Conservation (phyloP, 2,797 vertebrate species). For the Sebastes wilsoni region DNA sequence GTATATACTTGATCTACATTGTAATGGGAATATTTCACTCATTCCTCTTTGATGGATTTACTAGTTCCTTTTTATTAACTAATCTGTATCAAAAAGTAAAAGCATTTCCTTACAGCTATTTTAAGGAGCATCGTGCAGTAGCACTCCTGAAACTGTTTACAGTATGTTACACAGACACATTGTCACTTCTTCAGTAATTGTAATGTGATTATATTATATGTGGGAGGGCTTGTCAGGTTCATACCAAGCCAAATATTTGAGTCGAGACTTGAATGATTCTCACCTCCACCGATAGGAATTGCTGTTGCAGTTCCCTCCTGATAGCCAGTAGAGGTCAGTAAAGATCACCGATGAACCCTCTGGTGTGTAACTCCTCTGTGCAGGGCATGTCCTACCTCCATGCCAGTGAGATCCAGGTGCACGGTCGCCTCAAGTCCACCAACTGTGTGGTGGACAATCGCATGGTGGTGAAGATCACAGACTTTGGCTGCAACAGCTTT, state of each 20-base stretch:
- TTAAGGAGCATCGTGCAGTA: background rate
- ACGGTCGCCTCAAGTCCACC: conserved; percentile 95
- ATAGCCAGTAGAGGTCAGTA: conserved; percentile 24
- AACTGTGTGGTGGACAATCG: conserved; percentile 97
- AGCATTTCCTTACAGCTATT: background rate
- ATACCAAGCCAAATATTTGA: background rate
- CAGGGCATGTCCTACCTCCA: conserved; percentile 99
- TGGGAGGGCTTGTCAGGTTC: background rate
- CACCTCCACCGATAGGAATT: background rate
- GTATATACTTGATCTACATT: background rate
- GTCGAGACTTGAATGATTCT: background rate
- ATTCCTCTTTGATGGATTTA: background rate
- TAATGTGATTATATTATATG: background rate
- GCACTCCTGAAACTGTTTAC: background rate
- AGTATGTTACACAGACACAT: background rate
- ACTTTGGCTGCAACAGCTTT: conserved; percentile 94
- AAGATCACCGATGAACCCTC: background rate
- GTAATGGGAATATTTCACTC: background rate
- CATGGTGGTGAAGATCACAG: conserved; percentile 98
- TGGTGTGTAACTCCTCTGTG: conserved; percentile 4
- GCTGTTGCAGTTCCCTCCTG: background rate
- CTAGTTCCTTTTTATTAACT: background rate
- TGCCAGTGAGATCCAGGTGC: conserved; percentile 92
- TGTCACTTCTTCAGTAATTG: background rate
- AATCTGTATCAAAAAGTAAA: background rate